Evolutionary conservation across 2,797 vertebrate genomes (phyloP), one percentile per base, ranked within the genome.

Genomic region (Ara ararauna): DNA sequence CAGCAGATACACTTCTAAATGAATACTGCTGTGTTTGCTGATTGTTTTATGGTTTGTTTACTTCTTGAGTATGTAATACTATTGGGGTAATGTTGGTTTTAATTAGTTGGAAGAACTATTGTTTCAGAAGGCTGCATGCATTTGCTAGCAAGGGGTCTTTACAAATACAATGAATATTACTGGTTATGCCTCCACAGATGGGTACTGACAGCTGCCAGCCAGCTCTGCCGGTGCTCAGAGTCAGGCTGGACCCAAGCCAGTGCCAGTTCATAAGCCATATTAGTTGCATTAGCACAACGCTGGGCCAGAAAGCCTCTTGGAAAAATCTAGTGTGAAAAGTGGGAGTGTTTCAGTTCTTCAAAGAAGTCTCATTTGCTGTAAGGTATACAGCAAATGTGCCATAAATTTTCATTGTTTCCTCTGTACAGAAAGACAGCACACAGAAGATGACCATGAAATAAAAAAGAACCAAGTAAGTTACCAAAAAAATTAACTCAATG

Each of bases 1-100:
- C 81, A 85, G 87, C 65, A 85, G 84, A 96, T 80, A 94, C 34
- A 38, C 48, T 93, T 92, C 74, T 77, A 96, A 96, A 87, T 53
- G 34, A 82, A 89, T 26, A 87, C 93, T 82, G 72, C 92, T 95
- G 92, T 77, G 86, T 90, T 93, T 92, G 89, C 61, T 93, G 92
- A 95, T 95, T 3, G 2, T 74, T 96, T 96, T 96, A 96, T 77
- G 93, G 92, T 90, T 97, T 95, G 83, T 96, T 96, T 96, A 74
- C 77, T 90, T 90, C 86, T 94, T 48, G 23, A 85, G 78, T 64
- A 74, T 89, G 90, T 87, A 93, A 93, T 89, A 92, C 56, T 77
- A 67, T 74, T 77, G 71, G 80, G 51, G 47, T 67, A 89, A 82
- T 64, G 77, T 91, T 94, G 83, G 15, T 96, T 96, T 74, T 96